phyloP scores from a whole-genome alignment of 2,113 vertebrate genomes.

The Gopherus flavomarginatus region DNA sequence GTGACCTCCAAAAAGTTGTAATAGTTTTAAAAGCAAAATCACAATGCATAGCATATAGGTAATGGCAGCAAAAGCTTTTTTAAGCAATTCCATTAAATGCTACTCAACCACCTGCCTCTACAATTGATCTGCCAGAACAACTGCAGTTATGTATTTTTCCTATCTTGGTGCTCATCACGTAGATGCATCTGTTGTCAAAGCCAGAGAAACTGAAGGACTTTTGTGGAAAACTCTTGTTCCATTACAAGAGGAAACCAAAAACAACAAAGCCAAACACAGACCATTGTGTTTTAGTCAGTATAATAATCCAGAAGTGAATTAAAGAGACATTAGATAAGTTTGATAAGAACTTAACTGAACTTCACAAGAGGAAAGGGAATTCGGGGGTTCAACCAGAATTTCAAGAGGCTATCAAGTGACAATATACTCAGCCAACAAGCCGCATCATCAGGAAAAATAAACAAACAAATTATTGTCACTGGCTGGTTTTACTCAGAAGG shows the following conservation, averaged over 20 bases:
- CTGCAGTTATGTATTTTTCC: not conserved
- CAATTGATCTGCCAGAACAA: constrained; percentile 17
- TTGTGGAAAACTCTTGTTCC: not conserved
- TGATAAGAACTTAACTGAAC: constrained; percentile 47
- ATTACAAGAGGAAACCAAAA: constrained; percentile 1
- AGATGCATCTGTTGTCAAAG: not conserved
- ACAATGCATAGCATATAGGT: not conserved
- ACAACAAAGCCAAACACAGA: constrained; percentile 16
- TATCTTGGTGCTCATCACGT: not conserved
- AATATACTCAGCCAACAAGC: constrained; percentile 9
- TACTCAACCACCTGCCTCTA: not conserved
- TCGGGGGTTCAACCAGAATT: constrained; percentile 8
- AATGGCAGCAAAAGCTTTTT: constrained; percentile 17
- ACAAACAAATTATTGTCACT: not conserved
- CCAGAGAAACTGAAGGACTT: not conserved
- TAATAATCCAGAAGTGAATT: not conserved
- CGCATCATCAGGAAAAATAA: not conserved
- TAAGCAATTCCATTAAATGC: not conserved
- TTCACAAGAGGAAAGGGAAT: not conserved
- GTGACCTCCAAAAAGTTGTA: not conserved
- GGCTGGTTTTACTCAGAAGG: not conserved
- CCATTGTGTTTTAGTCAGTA: not conserved
- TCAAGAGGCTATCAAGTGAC: constrained; percentile 31
- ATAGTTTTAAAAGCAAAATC: constrained; percentile 13
- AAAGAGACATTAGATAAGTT: not conserved